These are phyloP conservation scores for Proterorhinus semilunaris DNA, from an alignment of 2,113 vertebrate species.

Conservation along the genomic window DNA sequence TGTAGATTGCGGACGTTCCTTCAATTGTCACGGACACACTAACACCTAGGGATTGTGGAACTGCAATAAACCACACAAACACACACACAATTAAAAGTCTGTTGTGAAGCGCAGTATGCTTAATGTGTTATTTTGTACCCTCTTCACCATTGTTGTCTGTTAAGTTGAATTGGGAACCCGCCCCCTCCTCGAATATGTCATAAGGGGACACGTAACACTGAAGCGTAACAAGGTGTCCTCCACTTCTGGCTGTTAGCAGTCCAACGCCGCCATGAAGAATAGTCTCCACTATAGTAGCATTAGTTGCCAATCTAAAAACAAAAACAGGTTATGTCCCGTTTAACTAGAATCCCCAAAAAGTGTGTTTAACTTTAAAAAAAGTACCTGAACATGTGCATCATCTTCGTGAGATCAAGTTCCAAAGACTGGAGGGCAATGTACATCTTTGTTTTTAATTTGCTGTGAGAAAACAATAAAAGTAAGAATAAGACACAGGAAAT, in stretches of 20 bases:
- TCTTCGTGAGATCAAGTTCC: constrained; percentile 96
- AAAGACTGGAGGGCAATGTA: constrained; percentile 95
- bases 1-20: constrained; percentile 87
- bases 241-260: constrained; percentile 89
- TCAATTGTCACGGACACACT: constrained; percentile 92
- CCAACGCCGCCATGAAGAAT: constrained; percentile 94
- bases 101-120: not conserved
- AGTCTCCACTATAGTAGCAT: constrained; percentile 89
- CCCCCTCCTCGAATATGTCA: constrained; percentile 90
- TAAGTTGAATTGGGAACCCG: constrained; percentile 80
- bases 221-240: constrained; percentile 92
- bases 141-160: constrained; percentile 81
- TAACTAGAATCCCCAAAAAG: not conserved
- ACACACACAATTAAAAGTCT: not conserved
- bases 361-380: not conserved
- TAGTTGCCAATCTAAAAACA: constrained; percentile 88
- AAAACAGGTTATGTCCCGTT: constrained; percentile 2
- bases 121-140: not conserved
- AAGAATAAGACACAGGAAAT: not conserved
- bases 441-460: constrained; percentile 98
- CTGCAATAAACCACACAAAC: constrained; percentile 59
- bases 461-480: constrained; percentile 50
- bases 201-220: constrained; percentile 97
- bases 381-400: constrained; percentile 98
- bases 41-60: constrained; percentile 88